A percentile compares a stretch with the other conserved stretches of the same genome.
These are phyloP conservation scores for Urocolius indicus DNA, from an alignment of 2,113 vertebrate genomes.

Conservation along the genomic window DNA sequence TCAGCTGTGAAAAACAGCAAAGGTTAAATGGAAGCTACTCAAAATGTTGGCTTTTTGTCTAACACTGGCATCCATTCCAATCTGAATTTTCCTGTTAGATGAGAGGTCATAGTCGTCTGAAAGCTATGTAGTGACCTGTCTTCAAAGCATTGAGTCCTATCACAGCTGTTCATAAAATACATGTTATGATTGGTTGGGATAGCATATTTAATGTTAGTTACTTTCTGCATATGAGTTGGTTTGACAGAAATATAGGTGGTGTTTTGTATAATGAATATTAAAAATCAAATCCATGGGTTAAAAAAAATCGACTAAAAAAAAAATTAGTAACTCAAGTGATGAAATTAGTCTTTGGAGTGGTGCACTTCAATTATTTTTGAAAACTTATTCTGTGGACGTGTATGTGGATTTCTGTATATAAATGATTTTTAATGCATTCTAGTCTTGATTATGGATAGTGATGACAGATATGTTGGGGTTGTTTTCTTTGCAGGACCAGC, in stretches of 20 bases:
- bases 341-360: not conserved
- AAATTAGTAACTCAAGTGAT: not conserved
- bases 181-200: not conserved
- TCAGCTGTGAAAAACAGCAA: not conserved
- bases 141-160: not conserved
- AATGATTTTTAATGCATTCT: not conserved
- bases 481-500: conserved; percentile 87
- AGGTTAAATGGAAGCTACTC: not conserved
- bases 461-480: not conserved
- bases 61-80: not conserved
- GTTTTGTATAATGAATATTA: not conserved
- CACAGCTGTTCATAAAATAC: not conserved
- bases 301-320: not conserved
- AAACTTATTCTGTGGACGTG: not conserved
- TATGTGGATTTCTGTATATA: not conserved
- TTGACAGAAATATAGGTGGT: not conserved
- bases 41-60: not conserved
- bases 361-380: not conserved
- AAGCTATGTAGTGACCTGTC: not conserved
- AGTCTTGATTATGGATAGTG: not conserved
- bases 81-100: not conserved
- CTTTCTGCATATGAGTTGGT: not conserved
- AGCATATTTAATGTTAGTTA: not conserved
- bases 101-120: not conserved
- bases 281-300: not conserved